Percentiles rank a stretch among this genome's conserved stretches.
Evolutionary conservation across 2,888 invertebrate genomes (phyloP).

Genomic region (Meghimatium bilineatum): DNA sequence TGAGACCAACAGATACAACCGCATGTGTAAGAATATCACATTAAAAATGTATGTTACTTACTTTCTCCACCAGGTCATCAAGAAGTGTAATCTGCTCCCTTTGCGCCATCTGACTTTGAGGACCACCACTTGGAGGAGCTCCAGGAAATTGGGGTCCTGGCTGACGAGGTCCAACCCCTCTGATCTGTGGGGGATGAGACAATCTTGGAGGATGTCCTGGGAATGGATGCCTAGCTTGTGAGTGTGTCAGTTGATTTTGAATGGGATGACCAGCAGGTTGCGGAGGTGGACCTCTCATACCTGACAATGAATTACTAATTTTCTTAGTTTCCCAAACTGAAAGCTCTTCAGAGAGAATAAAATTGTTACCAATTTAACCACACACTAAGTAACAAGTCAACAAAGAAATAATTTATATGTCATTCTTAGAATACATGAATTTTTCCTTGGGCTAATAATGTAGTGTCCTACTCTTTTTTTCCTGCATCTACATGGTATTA

Average conservation of each 20-base stretch:
- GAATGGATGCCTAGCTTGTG: conserved; percentile 46
- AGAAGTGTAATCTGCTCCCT: conserved; percentile 54
- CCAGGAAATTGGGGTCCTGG: conserved; percentile 45
- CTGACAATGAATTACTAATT: conserved; percentile 11
- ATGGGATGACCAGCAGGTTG: conserved; percentile 50
- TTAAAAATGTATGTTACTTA: conserved; percentile 21
- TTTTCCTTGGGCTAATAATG: no score
- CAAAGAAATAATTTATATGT: no score
- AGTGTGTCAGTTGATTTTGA: conserved; percentile 52
- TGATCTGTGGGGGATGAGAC: conserved; percentile 47
- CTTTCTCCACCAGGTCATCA: conserved; percentile 57
- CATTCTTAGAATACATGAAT: no score
- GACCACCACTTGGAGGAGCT: conserved; percentile 23
- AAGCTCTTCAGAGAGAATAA: not conserved
- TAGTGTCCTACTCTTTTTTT: no score
- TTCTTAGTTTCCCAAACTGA: not conserved
- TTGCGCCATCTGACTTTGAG: conserved; percentile 16
- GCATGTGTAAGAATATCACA: not conserved
- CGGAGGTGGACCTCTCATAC: conserved; percentile 48
- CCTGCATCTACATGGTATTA: no score
- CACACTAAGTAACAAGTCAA: no score
- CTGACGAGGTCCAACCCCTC: conserved; percentile 38
- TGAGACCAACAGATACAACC: no score
- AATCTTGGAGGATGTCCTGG: conserved; percentile 55
- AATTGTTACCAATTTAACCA: no score